phyloP scores from a whole-genome alignment of 2,113 vertebrate genomes.

The Deroptyus accipitrinus region DNA sequence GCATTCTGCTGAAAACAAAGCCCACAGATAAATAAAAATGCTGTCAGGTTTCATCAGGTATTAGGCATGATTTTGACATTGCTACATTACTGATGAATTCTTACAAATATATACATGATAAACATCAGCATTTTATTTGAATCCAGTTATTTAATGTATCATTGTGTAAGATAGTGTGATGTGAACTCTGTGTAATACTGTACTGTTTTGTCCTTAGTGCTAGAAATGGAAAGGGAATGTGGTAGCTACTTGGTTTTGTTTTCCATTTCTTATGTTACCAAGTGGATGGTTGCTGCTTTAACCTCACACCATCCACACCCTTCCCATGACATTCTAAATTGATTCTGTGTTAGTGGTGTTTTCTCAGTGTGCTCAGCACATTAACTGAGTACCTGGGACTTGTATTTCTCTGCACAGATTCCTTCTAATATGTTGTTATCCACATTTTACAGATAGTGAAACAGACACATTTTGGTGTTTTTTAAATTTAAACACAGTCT shows the following conservation, averaged over 20 bases:
- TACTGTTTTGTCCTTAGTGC: not conserved
- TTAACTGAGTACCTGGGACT: not conserved
- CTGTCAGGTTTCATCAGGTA: not conserved
- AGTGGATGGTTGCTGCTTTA: not conserved
- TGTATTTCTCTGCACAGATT: not conserved
- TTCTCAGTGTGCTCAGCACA: not conserved
- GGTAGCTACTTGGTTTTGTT: not conserved
- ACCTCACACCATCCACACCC: not conserved
- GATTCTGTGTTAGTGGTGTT: not conserved
- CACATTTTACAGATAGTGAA: not conserved
- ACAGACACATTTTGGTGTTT: not conserved
- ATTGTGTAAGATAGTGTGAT: not conserved
- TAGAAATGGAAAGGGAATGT: not conserved
- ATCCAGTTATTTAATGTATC: not conserved
- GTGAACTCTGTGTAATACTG: not conserved
- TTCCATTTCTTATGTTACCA: not conserved
- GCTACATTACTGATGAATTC: not conserved
- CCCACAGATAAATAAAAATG: not conserved
- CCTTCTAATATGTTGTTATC: not conserved
- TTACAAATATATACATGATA: not conserved
- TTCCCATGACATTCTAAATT: not conserved
- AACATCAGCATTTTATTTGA: not conserved
- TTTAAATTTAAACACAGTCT: not conserved
- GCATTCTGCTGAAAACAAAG: not conserved
- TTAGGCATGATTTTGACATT: not conserved